These are phyloP conservation scores for Gandaritis pyraliata DNA, from an alignment of 2,888 invertebrate genomes.

Conservation along the genomic window DNA sequence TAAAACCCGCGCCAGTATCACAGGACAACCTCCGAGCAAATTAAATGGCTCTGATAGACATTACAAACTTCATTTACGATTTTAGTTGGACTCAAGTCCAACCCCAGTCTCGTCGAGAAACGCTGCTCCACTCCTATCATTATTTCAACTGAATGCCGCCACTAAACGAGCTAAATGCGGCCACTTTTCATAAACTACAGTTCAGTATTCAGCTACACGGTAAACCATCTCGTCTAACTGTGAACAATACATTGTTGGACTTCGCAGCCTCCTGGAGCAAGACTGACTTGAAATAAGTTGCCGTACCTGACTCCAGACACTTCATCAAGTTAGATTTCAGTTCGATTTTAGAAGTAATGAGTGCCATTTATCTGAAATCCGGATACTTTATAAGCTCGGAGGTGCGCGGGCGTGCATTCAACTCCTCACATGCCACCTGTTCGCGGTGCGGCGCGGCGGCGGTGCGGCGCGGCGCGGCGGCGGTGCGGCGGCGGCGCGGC, in stretches of 20 bases:
- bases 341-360: not conserved
- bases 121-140: not conserved
- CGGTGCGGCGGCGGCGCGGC: not conserved
- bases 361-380: not conserved
- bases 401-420: not conserved
- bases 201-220: too few species aligned
- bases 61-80: slow-evolving; percentile 29
- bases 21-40: slow-evolving; percentile 8
- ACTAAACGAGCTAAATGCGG: too few species aligned
- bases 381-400: not conserved
- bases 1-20: slow-evolving; percentile 7
- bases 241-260: too few species aligned
- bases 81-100: slow-evolving; percentile 14
- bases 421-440: not conserved
- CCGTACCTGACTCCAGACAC: not conserved
- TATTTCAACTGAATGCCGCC: not conserved
- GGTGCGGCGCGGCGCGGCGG: not conserved
- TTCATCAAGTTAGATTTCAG: not conserved
- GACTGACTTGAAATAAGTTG: too few species aligned
- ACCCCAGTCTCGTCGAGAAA: not conserved
- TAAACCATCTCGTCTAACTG: too few species aligned
- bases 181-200: too few species aligned
- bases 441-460: not conserved
- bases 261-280: too few species aligned
- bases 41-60: slow-evolving; percentile 16